Base-by-base conservation (phyloP, 2,797 vertebrate species). In the Hippopotamyrus pictus region DNA sequence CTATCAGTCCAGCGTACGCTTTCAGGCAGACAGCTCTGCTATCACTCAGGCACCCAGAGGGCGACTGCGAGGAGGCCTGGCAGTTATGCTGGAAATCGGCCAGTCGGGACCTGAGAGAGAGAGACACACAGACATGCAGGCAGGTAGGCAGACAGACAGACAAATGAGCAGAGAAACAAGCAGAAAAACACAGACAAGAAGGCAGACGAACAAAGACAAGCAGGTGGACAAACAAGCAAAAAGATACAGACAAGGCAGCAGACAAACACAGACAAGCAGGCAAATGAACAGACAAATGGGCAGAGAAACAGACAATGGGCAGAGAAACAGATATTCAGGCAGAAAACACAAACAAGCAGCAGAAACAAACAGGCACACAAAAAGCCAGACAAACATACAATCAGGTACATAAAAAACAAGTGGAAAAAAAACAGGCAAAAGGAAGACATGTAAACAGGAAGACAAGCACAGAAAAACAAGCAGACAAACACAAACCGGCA, bases 1-100 rank as follows among this genome's bases (percentile, higher is more conserved):
- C 96, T 82, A 97, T 96, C 93, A 97, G 93, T 5, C 96, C 95
- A 90, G 95, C 92, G 91, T 97, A 97, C 9, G 96, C 94, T 90
- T 94, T 93, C 51, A 97, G 93, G 92, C 96, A 97, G 1, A 91
- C 92, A 85, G 92, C 93, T 7, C 90, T 89, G 86, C 59, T 94
- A 86, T 92, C 92, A 79, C 89, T 91, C 76, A 91, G 93, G 90
- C 95, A 95, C 57, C 89, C 92, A 90, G 93, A 93, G 50, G 93
- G 89, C 82, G 93, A 94, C 12, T 12, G 53, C 84, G 93, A 93
- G 69, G 93, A 89, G 48, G 95, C 93, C 90, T 94, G 94, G 89
- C 96, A 97, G 1, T 96, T 94, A 89, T 94, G 95, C 82, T 96
- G 95, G 92, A 96, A 97, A 91, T 96, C 96, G 53, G 93, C 94